Percentiles rank a stretch among this genome's conserved stretches.
Evolutionary conservation across 2,113 vertebrate genomes (phyloP).

Genomic region (Forbesichthys agassizii): DNA sequence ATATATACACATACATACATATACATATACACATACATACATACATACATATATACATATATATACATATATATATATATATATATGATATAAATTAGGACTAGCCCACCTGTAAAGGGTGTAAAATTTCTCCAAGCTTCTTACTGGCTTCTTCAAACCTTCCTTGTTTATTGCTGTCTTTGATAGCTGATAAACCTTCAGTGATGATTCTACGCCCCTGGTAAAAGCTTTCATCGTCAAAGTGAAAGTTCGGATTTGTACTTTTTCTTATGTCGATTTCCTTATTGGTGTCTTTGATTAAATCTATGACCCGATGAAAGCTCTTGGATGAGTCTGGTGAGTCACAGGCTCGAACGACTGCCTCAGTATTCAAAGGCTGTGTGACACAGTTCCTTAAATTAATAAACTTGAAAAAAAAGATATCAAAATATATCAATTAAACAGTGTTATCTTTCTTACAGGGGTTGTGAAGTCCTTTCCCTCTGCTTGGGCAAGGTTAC

Average conservation of each 20-base stretch:
- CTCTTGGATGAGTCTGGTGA: conserved; percentile 31
- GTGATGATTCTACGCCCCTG: conserved; percentile 57
- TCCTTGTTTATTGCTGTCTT: conserved; percentile 39
- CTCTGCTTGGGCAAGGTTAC: conserved; percentile 28
- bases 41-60: too few species aligned
- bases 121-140: conserved; percentile 55
- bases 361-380: conserved; percentile 30
- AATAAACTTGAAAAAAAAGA: background rate
- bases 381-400: conserved; percentile 21
- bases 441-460: conserved; percentile 19
- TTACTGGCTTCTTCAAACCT: conserved; percentile 53
- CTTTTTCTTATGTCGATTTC: conserved; percentile 40
- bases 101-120: conserved; percentile 67
- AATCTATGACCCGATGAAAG: conserved; percentile 21
- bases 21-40: too few species aligned
- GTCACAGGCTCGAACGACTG: conserved; percentile 43
- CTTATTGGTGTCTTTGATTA: conserved; percentile 32
- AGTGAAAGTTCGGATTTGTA: conserved; percentile 56
- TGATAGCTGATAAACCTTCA: conserved; percentile 38
- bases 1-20: too few species aligned
- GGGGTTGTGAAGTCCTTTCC: conserved; percentile 46
- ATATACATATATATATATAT: background rate
- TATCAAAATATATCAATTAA: background rate
- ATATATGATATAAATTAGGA: background rate
- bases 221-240: conserved; percentile 60